Evolutionary conservation across 2,797 vertebrate genomes (phyloP), one percentile per base, ranked within the genome.

Genomic region (Ctenopoma kingsleyae): DNA sequence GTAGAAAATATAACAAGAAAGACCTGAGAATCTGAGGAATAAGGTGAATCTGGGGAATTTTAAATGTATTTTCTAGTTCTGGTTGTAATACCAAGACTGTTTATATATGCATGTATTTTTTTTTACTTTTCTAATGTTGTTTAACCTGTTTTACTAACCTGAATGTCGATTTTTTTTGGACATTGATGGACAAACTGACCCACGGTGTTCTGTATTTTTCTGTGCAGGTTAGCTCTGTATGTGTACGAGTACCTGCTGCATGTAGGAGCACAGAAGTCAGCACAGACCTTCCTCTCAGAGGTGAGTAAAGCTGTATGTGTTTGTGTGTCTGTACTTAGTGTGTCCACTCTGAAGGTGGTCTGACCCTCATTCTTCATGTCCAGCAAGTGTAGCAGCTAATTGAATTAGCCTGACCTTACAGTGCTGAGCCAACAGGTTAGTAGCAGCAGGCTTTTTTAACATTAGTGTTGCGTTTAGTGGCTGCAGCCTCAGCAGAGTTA

Each of bases 161-260:
- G 12, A 30, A 59, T 16, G 58, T 27, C 44, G 20, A 1, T 27
- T 10, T 25, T 25, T 19, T 32, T 49, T 71, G 44, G 16, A 50
- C 49, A 6, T 38, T 19, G 11, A 62, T 46, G 25, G 44, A 57
- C n/a, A 40, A 30, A 59, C 56, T 81, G 51, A 85, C 60, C 43
- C 17, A 6, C 52, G 69, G 62, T 71, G 43, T 69, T 70, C 49
- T 80, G 12, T 70, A 12, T 83, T 38, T 81, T 49, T 71, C 1
- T 79, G 53, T 80, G 47, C 93, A 99, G 98, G 93, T 96, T 99
- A 97, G 98, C 98, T 73, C 95, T 99, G 76, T 99, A 99, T 38
- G 97, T 99, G 79, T 99, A 99, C 81, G 98, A 99, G 88, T 99
- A 99, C 92, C 95, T 99, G 93, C 97, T 99, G 90, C 98, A 99